Conservation (phyloP, 2,797 vertebrate species). For the Lophius americanus region DNA sequence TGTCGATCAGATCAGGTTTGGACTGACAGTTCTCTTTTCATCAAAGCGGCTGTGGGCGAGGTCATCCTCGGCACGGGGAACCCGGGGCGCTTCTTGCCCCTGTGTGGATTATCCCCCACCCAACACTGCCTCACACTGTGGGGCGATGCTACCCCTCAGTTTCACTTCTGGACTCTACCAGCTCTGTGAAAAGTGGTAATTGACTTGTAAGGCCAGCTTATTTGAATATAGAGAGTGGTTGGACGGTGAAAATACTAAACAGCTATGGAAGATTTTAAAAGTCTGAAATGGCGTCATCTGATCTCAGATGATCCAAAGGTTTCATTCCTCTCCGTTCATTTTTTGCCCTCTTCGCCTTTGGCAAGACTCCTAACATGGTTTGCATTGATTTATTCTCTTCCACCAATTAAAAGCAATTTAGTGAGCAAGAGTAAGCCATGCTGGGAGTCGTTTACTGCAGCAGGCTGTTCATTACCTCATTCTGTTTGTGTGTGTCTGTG, state of each 20-base stretch:
- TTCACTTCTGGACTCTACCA: constrained; percentile 15
- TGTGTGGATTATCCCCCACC: constrained; percentile 48
- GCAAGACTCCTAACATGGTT: constrained; percentile 61
- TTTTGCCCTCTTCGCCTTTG: constrained; percentile 21
- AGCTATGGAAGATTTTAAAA: too few species aligned
- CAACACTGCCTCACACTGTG: constrained; percentile 39
- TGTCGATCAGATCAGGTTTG: constrained; percentile 57
- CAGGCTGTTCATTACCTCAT: constrained; percentile 62
- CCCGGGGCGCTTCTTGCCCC: constrained; percentile 23
- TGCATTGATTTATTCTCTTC: constrained; percentile 74
- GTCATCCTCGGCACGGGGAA: not conserved
- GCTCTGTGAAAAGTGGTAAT: constrained; percentile 13
- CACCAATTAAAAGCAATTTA: constrained; percentile 80
- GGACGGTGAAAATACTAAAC: not conserved
- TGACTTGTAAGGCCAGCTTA: constrained; percentile 14
- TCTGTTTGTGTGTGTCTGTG: constrained; percentile 34
- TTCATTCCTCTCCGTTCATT: constrained; percentile 15
- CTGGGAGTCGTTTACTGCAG: constrained; percentile 55
- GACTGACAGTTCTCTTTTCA: constrained; percentile 74
- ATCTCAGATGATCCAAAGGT: constrained; percentile 17
- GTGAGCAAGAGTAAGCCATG: constrained; percentile 67
- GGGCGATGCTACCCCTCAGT: constrained; percentile 32
- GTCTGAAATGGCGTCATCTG: constrained; percentile 8
- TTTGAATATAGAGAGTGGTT: not conserved
- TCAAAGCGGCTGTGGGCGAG: constrained; percentile 63